Conservation (phyloP, 2,888 invertebrate species). For the Eumerus sabulonum region DNA sequence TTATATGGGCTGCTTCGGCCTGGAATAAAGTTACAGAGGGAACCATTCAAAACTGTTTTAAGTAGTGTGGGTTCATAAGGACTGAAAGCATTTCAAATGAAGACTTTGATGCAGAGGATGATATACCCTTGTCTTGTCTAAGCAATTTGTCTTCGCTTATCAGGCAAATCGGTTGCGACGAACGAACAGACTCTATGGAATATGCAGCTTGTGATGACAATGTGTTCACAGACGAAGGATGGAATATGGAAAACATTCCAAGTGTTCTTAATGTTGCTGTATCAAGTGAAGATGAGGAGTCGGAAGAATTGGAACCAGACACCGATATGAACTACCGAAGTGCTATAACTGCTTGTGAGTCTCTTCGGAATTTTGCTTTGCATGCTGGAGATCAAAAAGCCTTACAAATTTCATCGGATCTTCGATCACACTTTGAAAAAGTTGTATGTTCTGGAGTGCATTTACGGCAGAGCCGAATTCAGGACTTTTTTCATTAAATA, state of each 20-base stretch:
- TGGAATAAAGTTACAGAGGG: neutral
- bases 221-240: neutral
- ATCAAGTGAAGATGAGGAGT: constrained; percentile 1
- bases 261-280: neutral
- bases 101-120: neutral
- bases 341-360: constrained; percentile 3
- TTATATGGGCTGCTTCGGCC: neutral
- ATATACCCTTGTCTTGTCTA: constrained; percentile 1
- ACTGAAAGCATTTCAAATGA: neutral
- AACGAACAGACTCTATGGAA: constrained; percentile 1
- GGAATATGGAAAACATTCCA: neutral
- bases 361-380: constrained; percentile 5
- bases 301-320: neutral
- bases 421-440: neutral
- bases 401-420: neutral
- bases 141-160: constrained; percentile 10
- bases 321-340: constrained; percentile 1
- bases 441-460: neutral
- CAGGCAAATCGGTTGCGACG: constrained; percentile 5
- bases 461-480: neutral
- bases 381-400: neutral
- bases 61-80: neutral
- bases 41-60: constrained; percentile 1
- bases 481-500: neutral
- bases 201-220: constrained; percentile 4